Evolutionary conservation across 2,888 invertebrate species (phyloP), one percentile per base, ranked within the genome.

Genomic region (Aleiodes leptofemur): DNA sequence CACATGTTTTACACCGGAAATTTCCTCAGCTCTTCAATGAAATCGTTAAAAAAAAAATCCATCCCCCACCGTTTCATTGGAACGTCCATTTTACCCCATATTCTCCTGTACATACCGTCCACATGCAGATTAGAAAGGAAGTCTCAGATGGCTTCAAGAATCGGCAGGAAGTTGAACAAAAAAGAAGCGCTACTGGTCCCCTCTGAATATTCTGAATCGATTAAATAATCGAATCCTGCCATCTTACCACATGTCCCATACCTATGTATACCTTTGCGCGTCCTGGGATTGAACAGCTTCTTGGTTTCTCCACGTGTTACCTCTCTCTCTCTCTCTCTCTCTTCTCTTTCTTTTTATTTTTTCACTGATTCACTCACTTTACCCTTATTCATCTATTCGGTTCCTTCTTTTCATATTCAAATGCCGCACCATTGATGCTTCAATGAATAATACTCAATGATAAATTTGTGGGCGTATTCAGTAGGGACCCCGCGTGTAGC

Each of bases 361-460:
- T 31, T 61, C 55, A 69, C 66, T 51, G 68, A 76, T 53, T 53
- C 72, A 72, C 68, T 77, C 64, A 71, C 70, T 75, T 38, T 76
- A 70, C 74, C 74, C 68, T 69, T 73, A 78, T 77, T 78, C 85
- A 88, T 87, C 87, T 87, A 87, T 82, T 82, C 81, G 81, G 82
- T 82, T 87, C 83, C 82, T 89, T 88, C 89, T 88, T 88, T 89
- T 89, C 89, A 89, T 89, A 89, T 89, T 89, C 88, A 89, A 89
- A 89, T 89, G 83, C 83, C 88, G 88, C 88, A 84, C 87, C 88
- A 88, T 89, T 89, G 89, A 88, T 87, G 88, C 87, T 87, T 85
- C 88, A 88, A 89, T 88, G 89, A 88, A 89, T 88, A 88, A 89
- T 89, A 86, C 87, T 89, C 88, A 85, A 88, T 89, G 88, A 89